These are phyloP conservation scores for Nudaria mundana DNA, from an alignment of 2,888 invertebrate species.

Conservation along the genomic window DNA sequence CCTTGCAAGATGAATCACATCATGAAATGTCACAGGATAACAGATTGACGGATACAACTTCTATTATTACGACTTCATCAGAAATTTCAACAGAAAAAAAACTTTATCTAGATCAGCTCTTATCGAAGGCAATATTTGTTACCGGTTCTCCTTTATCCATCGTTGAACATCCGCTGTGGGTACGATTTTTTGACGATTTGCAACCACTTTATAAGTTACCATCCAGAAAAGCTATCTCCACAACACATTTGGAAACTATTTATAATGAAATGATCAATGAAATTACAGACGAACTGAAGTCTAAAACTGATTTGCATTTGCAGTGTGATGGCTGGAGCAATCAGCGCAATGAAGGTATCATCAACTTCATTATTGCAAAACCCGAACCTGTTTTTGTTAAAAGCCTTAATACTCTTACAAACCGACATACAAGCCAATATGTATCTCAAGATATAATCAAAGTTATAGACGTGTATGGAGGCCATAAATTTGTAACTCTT, in stretches of 20 bases:
- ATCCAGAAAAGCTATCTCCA: slow-evolving; percentile 11
- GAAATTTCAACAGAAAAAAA: background rate
- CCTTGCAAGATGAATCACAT: background rate
- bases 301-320: slow-evolving; percentile 9
- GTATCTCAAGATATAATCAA: slow-evolving; percentile 12
- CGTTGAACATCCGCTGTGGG: slow-evolving; percentile 12
- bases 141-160: too few species aligned
- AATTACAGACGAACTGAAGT: slow-evolving; percentile 10
- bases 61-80: background rate
- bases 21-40: background rate
- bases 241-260: slow-evolving; percentile 10
- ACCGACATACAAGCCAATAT: slow-evolving; percentile 12
- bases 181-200: slow-evolving; percentile 9
- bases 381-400: slow-evolving; percentile 14
- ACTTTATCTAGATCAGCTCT: background rate
- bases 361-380: slow-evolving; percentile 14
- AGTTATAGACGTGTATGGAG: slow-evolving; percentile 1
- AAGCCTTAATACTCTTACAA: slow-evolving; percentile 10
- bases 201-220: slow-evolving; percentile 11
- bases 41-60: background rate
- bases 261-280: slow-evolving; percentile 11
- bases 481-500: slow-evolving; percentile 13
- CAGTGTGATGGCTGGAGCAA: slow-evolving; percentile 14
- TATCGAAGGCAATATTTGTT: background rate
- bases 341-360: slow-evolving; percentile 13